phyloP scores from a whole-genome alignment of 2,888 invertebrate species.

The Hydrotaea cyrtoneurina region DNA sequence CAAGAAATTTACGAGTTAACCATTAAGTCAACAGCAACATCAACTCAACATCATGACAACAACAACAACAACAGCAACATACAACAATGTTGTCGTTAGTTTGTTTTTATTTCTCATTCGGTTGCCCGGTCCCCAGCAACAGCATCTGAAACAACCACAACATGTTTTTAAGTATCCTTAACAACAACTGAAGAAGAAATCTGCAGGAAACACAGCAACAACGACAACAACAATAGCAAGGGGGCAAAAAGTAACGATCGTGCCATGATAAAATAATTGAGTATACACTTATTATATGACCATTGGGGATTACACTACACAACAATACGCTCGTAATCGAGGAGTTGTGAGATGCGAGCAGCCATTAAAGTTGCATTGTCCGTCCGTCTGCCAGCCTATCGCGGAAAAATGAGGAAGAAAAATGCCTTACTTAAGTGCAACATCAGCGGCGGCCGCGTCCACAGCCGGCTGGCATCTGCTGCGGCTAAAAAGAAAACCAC shows the following conservation, averaged over 20 bases:
- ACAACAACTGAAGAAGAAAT: background rate
- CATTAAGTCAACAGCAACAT: slow-evolving; percentile 58
- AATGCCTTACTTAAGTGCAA: slow-evolving; percentile 27
- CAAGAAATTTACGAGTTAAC: slow-evolving; percentile 61
- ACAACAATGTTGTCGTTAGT: slow-evolving; percentile 25
- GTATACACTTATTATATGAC: slow-evolving; percentile 67
- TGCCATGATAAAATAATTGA: slow-evolving; percentile 76
- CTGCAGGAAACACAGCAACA: background rate
- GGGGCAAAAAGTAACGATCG: slow-evolving; percentile 69
- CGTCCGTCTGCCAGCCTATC: background rate
- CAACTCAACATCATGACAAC: slow-evolving; percentile 37
- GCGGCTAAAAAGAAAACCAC: slow-evolving; percentile 5
- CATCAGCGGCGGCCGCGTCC: background rate
- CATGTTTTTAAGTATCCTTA: slow-evolving; percentile 6
- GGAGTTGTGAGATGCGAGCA: slow-evolving; percentile 25
- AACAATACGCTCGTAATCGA: slow-evolving; percentile 25
- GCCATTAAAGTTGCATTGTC: slow-evolving; percentile 31
- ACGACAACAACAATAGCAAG: slow-evolving; percentile 2
- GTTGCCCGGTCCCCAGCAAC: background rate
- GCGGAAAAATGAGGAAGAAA: slow-evolving; percentile 1
- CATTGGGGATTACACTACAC: slow-evolving; percentile 52
- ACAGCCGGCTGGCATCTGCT: slow-evolving; percentile 11
- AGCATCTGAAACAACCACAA: slow-evolving; percentile 14
- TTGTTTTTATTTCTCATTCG: background rate
- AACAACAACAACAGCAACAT: background rate